Percentiles rank a stretch among this genome's conserved stretches.
These are phyloP conservation scores for Psilanteris sp. DNA, from an alignment of 1,140 invertebrate species.

Conservation along the genomic window DNA sequence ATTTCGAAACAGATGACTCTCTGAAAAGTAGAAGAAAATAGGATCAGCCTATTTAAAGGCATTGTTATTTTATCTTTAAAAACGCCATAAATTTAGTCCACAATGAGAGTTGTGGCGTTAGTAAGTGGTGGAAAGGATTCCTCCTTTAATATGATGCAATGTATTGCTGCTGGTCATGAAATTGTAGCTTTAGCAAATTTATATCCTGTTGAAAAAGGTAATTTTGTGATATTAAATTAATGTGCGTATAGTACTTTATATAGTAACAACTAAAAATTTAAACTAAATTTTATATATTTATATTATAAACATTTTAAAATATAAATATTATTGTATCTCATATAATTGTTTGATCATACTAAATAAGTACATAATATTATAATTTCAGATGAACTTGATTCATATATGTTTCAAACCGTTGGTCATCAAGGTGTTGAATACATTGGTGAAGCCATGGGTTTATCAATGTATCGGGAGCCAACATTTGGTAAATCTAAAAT, in stretches of 20 bases:
- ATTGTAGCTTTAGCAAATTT: slow-evolving; percentile 98
- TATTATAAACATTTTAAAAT: too few relatives aligned
- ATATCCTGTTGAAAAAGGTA: slow-evolving; percentile 91
- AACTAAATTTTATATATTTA: too few relatives aligned
- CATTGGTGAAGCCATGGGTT: slow-evolving; percentile 95
- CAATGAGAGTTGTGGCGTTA: slow-evolving; percentile 79
- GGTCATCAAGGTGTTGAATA: slow-evolving; percentile 96
- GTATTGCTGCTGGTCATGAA: slow-evolving; percentile 95
- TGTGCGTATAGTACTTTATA: too few relatives aligned
- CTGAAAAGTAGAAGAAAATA: slow-evolving; percentile 56
- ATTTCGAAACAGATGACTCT: slow-evolving; percentile 70
- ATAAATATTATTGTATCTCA: too few relatives aligned
- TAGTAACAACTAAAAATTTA: too few relatives aligned
- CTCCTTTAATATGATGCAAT: slow-evolving; percentile 99
- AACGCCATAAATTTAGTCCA: slow-evolving; percentile 18
- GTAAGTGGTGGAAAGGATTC: slow-evolving; percentile 99
- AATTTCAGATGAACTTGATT: slow-evolving; percentile 96
- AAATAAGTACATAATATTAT: too few relatives aligned
- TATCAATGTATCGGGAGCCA: slow-evolving; percentile 92
- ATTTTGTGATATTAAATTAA: neutral
- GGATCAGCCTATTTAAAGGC: slow-evolving; percentile 54
- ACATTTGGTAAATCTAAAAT: slow-evolving; percentile 91
- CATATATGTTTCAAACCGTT: slow-evolving; percentile 99
- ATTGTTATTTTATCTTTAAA: slow-evolving; percentile 29
- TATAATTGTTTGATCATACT: too few relatives aligned